A percentile compares a stretch with the other conserved stretches of the same genome.
Conservation (phyloP, 35 echinoderm and acorn worm species). For the Apostichopus parvimensis region DNA sequence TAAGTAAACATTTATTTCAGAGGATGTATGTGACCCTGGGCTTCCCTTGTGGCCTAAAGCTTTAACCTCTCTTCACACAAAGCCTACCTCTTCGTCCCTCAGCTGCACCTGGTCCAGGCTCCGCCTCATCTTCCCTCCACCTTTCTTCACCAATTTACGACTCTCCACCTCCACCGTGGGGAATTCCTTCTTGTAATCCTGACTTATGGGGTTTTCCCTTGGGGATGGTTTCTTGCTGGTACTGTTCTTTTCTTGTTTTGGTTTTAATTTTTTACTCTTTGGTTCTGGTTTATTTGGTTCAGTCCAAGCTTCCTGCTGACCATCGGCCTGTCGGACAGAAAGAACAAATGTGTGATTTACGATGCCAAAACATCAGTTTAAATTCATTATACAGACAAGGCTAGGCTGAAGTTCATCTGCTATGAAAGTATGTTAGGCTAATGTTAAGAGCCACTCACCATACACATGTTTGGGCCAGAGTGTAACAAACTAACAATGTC, state of each 20-base stretch:
- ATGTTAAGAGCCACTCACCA: too few relatives aligned
- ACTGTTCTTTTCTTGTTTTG: conserved; percentile 52
- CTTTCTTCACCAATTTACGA: conserved; percentile 63
- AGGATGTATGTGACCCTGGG: too few relatives aligned
- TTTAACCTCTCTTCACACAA: too few relatives aligned
- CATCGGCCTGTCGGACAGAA: neutral
- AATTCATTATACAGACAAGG: too few relatives aligned
- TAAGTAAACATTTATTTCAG: too few relatives aligned
- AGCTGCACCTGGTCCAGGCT: conserved; percentile 95
- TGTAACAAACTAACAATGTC: too few relatives aligned
- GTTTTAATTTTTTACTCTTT: conserved; percentile 50
- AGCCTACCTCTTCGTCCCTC: conserved; percentile 75
- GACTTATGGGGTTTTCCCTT: conserved; percentile 71
- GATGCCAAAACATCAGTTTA: too few relatives aligned
- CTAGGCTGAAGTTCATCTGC: too few relatives aligned
- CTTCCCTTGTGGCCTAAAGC: too few relatives aligned
- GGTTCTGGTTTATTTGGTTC: conserved; percentile 48
- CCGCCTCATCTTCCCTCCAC: conserved; percentile 66
- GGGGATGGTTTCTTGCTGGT: conserved; percentile 66
- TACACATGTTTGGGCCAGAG: too few relatives aligned
- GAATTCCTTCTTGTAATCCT: conserved; percentile 80
- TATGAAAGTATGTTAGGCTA: too few relatives aligned
- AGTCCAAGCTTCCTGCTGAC: conserved; percentile 61
- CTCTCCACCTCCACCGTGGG: conserved; percentile 87
- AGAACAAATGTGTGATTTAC: neutral